These are phyloP conservation scores for Adoxophyes honmai DNA, from an alignment of 1,140 invertebrate species.

Conservation along the genomic window DNA sequence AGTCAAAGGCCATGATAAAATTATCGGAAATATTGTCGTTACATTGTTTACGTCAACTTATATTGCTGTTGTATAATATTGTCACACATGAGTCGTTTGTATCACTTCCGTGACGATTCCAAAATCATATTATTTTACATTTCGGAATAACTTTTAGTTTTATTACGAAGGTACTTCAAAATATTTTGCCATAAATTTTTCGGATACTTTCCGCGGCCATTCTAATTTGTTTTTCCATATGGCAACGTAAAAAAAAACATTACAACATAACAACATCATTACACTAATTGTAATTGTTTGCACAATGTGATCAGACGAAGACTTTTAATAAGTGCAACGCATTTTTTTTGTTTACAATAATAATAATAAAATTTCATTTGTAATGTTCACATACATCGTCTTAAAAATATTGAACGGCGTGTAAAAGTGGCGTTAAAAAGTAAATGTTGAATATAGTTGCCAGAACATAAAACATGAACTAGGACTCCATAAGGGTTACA, in stretches of 20 bases:
- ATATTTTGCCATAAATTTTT: slow-evolving; percentile 12
- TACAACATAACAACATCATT: too few species aligned
- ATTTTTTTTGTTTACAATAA: too few species aligned
- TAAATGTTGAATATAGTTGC: too few species aligned
- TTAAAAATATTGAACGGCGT: too few species aligned
- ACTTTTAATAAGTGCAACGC: too few species aligned
- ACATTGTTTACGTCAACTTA: background rate
- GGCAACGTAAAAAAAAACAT: background rate
- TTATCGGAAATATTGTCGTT: slow-evolving; percentile 1
- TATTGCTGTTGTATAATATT: background rate
- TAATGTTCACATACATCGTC: too few species aligned
- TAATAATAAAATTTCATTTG: too few species aligned
- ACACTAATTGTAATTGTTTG: too few species aligned
- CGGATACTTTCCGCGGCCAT: background rate
- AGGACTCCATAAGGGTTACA: too few species aligned
- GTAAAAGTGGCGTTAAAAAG: too few species aligned
- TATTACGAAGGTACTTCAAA: background rate
- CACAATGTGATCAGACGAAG: too few species aligned
- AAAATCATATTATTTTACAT: background rate
- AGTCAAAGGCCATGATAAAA: slow-evolving; percentile 7
- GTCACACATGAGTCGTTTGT: background rate
- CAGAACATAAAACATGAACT: too few species aligned
- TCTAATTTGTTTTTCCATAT: background rate
- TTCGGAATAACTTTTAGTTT: background rate
- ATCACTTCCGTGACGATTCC: background rate